A percentile compares a stretch with the other conserved stretches of the same genome.
phyloP scores from a whole-genome alignment of 2,113 vertebrate species.

The Romanogobio albipinnatus region DNA sequence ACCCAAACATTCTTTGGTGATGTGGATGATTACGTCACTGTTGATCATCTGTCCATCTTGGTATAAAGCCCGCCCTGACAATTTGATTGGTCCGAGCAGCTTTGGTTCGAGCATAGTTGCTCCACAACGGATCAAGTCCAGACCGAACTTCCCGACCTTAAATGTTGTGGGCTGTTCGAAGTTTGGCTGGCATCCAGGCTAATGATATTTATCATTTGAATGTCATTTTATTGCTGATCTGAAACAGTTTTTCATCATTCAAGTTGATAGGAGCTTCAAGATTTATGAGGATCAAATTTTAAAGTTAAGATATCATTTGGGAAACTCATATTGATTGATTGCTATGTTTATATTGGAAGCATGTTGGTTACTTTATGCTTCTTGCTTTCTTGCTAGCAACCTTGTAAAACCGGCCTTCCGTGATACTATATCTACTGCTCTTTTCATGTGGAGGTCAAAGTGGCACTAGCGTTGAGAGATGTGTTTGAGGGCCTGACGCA shows the following conservation, averaged over 20 bases:
- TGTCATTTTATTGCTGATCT: neutral
- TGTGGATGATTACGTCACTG: too few relatives aligned
- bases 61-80: too few relatives aligned
- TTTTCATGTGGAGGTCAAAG: constrained; percentile 24
- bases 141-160: too few relatives aligned
- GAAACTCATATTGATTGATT: neutral
- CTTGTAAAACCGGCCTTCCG: neutral
- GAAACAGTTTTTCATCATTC: neutral
- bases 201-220: too few relatives aligned
- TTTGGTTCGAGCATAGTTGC: too few relatives aligned
- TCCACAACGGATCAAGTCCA: too few relatives aligned
- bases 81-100: too few relatives aligned
- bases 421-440: neutral
- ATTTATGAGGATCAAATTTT: neutral
- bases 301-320: neutral
- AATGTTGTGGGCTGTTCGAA: too few relatives aligned
- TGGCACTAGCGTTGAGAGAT: neutral
- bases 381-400: neutral
- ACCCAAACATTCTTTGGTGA: too few relatives aligned
- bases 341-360: neutral
- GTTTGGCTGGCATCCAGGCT: too few relatives aligned
- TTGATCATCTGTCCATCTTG: too few relatives aligned
- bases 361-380: neutral
- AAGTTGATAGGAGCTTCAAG: neutral
- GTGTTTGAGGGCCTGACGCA: constrained; percentile 48